These are phyloP conservation scores for Spodoptera exigua DNA, from an alignment of 2,888 invertebrate genomes.

Conservation along the genomic window DNA sequence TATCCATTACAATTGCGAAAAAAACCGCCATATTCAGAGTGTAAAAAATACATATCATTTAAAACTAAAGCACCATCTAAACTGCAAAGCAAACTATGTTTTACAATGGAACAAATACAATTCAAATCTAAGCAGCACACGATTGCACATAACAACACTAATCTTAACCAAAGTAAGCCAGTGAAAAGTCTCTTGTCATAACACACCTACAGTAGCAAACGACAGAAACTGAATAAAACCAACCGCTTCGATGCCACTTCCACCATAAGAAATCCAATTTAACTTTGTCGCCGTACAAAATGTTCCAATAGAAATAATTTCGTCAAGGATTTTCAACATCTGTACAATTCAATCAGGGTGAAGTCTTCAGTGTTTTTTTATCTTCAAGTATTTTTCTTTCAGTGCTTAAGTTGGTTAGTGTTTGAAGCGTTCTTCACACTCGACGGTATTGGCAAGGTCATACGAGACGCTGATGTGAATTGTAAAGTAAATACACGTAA, in stretches of 20 bases:
- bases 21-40: too few relatives aligned
- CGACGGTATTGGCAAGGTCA: conserved; percentile 43
- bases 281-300: conserved; percentile 87
- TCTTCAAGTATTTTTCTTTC: conserved; percentile 72
- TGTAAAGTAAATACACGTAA: too few relatives aligned
- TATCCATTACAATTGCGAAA: too few relatives aligned
- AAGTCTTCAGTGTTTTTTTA: conserved; percentile 77
- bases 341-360: conserved; percentile 86
- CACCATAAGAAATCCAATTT: conserved; percentile 88
- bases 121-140: background rate
- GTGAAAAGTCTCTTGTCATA: conserved; percentile 78
- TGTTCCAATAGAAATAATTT: conserved; percentile 88
- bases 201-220: conserved; percentile 76
- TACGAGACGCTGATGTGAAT: background rate
- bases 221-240: conserved; percentile 77
- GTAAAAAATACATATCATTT: too few relatives aligned
- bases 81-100: too few relatives aligned
- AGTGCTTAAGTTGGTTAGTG: conserved; percentile 74
- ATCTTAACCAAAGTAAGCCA: conserved; percentile 56
- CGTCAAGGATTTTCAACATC: conserved; percentile 85
- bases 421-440: conserved; percentile 75
- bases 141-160: conserved; percentile 60
- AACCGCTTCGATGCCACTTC: conserved; percentile 77
- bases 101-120: too few relatives aligned
- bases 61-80: too few relatives aligned